Base-by-base conservation (phyloP, 2,113 vertebrate genomes). In the Phycodurus eques region DNA sequence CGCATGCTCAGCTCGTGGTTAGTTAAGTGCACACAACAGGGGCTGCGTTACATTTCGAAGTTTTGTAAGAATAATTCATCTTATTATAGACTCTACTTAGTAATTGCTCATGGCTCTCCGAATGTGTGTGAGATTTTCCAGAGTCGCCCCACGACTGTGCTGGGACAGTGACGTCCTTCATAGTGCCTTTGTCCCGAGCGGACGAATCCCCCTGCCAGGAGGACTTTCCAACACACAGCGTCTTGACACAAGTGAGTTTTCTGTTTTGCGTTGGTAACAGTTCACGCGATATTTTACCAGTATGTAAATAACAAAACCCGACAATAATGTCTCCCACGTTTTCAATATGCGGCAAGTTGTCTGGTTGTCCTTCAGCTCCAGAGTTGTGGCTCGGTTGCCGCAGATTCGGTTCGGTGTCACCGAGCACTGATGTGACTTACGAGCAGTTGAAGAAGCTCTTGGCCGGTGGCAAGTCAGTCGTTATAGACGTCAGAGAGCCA, bases 401-500 rank as follows among this genome's bases (percentile, higher is more conserved):
- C 54, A 42, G 78, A 20, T 93, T 94, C 60, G 94, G 89, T 31
- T 83, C 89, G 15, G 71, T 76, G 14, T 75, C 65, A n/a, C 39
- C 51, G 13, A 77, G 39, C 51, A 80, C 80, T 0, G 67, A 64
- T n/a, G 82, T 99, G 63, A 94, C 89, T 27, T 96, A 96, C 31
- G 85, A 83, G 5, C 87, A 96, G 88, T 88, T 99, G 61, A 97
- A 96, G 80, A 86, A 91, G 63, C 80, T 96, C 76, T 86, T 98
- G 76, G 89, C 90, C 27, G 81, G 67, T 3, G 66, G 77, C 4
- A 77, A 81, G n/a, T 78, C 88, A 76, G 89, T 92, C 2, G 85
- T 95, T 59, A 94, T 98, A 70, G 98, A 99, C 64, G 97, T 99
- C 67, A 92, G 96, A 77, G 96, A 98, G 69, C 92, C 92, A 12